A percentile compares a stretch with the other conserved stretches of the same genome.
These are phyloP conservation scores for Gastracanthus pulcherrimus DNA, from an alignment of 2,888 invertebrate genomes.

Conservation along the genomic window DNA sequence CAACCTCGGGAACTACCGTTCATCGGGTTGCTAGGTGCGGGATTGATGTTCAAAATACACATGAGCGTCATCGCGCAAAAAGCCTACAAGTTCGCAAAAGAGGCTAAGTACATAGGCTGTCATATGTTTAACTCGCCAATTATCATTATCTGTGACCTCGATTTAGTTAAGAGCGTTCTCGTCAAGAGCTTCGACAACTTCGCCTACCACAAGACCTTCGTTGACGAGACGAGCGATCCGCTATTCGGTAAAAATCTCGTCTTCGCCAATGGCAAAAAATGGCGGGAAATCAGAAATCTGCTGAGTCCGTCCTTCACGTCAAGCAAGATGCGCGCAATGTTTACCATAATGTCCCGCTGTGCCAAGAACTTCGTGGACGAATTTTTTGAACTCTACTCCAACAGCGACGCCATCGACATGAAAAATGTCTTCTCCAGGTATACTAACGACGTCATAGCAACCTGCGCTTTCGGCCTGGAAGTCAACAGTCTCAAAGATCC, in stretches of 20 bases:
- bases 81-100: background rate
- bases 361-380: slow-evolving; percentile 58
- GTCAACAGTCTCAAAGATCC: slow-evolving; percentile 69
- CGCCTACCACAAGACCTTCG: slow-evolving; percentile 64
- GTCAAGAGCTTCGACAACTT: slow-evolving; percentile 57
- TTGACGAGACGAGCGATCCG: slow-evolving; percentile 62
- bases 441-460: slow-evolving; percentile 78
- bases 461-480: slow-evolving; percentile 77
- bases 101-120: slow-evolving; percentile 42
- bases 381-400: slow-evolving; percentile 45
- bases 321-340: slow-evolving; percentile 65
- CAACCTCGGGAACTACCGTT: slow-evolving; percentile 1
- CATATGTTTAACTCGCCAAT: slow-evolving; percentile 36
- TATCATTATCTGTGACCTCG: slow-evolving; percentile 39
- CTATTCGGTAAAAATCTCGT: slow-evolving; percentile 65
- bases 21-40: background rate
- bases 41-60: background rate
- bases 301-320: slow-evolving; percentile 64
- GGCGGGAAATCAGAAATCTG: slow-evolving; percentile 60
- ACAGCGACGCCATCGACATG: slow-evolving; percentile 67
- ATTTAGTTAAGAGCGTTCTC: slow-evolving; percentile 48
- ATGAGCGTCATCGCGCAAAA: slow-evolving; percentile 10
- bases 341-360: slow-evolving; percentile 63
- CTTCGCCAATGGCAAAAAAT: slow-evolving; percentile 62
- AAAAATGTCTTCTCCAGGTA: slow-evolving; percentile 73